Percentiles rank a stretch among this genome's conserved stretches.
Conservation (phyloP, 2,113 vertebrate genomes). For the Pampusana beccarii region DNA sequence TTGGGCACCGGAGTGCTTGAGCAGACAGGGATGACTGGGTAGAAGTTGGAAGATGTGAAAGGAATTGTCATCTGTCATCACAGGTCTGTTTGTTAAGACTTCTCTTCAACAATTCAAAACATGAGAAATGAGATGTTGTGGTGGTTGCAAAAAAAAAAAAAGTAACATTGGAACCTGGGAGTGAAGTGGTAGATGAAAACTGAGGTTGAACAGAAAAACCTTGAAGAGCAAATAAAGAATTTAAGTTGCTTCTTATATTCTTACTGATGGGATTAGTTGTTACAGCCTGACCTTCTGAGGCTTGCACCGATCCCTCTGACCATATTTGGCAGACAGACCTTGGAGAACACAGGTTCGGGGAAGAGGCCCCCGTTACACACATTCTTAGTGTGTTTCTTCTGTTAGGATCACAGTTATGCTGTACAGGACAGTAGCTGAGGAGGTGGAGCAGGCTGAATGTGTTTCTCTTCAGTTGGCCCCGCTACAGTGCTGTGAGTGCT, state of each 20-base stretch:
- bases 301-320: neutral
- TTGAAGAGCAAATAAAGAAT: neutral
- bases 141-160: neutral
- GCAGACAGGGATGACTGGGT: neutral
- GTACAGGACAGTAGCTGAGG: rapidly evolving
- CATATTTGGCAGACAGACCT: neutral
- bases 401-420: rapidly evolving
- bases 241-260: neutral
- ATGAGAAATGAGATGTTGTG: neutral
- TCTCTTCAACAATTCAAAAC: neutral
- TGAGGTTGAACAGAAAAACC: neutral
- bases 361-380: rapidly evolving
- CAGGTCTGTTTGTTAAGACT: neutral
- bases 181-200: neutral
- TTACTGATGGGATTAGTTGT: neutral
- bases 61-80: neutral
- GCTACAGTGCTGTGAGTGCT: rapidly evolving
- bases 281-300: neutral
- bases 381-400: rapidly evolving
- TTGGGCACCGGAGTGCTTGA: neutral
- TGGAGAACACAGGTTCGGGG: rapidly evolving
- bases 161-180: neutral
- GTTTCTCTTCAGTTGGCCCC: rapidly evolving
- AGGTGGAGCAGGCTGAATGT: rapidly evolving
- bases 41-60: neutral